Base-by-base conservation (phyloP, 1,140 invertebrate species). In the Eupeodes corollae region DNA sequence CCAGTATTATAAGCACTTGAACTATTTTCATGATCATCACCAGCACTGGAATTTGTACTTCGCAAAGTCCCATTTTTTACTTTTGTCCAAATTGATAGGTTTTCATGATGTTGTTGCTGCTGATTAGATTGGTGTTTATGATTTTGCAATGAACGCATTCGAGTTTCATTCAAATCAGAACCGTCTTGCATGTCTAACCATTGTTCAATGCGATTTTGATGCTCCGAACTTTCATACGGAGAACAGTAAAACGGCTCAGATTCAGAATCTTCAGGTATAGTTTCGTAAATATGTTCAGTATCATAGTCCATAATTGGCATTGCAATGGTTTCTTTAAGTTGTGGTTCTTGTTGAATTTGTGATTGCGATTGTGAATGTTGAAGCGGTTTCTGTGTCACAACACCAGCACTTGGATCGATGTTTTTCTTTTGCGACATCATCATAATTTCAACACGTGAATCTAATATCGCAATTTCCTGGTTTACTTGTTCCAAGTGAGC, bases 1-100 rank as follows among this genome's bases (percentile, higher is more conserved):
- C 82, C 84, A 2, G 83, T 86, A 54, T 86, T 88, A 57, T 86
- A 86, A 42, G 84, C 83, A 67, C 79, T 83, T 19, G 82, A 82
- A 16, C 78, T 80, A 49, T 82, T 72, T 35, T 73, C 78, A 42
- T 79, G 74, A 39, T 80, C 79, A 48, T 78, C 76, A 12, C 68
- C 69, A 6, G 72, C 74, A 42, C 73, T 75, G 21, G 42, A 42
- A 26, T 33, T 42, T 48, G 42, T 48, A 5, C 14, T 35, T 35
- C 12, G 12, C 12, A 35, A 26, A 5, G 21, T 26, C 8, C 21
- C 21, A 26, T 26, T 26, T 26, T 26, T 26, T 26, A 6, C 40
- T 42, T 18, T 42, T 18, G 40, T 44, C 12, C 12, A n/a, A 35
- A 15, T 35, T 5, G 34, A 35, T 10, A 15, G 12, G 12, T 35